Base-by-base conservation (phyloP, 2,113 vertebrate genomes). In the Glareola pratincola region DNA sequence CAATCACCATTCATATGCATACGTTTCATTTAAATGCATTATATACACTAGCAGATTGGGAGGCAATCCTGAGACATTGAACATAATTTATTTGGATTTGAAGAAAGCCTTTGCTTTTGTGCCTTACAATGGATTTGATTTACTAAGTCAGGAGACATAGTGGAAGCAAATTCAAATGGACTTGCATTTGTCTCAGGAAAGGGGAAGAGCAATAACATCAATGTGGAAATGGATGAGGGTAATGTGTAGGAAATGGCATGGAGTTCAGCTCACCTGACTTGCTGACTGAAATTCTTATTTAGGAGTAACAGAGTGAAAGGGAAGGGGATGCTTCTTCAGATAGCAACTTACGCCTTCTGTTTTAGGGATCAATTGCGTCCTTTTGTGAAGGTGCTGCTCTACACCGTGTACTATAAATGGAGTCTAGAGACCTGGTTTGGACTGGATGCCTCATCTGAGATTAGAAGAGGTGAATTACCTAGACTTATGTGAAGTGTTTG, bases 1-100 rank as follows among this genome's bases (percentile, higher is more conserved):
- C 95, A 97, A 97, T 97, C 96, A 97, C 96, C 94, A 97, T 97
- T 97, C 96, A 97, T 97, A 96, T 97, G 96, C 96, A 97, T 97
- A 92, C 96, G 62, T 97, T 96, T 96, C 94, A 97, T 97, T 97
- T 96, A 96, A 96, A 96, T 96, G 93, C 94, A 96, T 97, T 96
- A 95, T 96, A 96, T 95, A 94, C 89, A 48, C 95, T 71, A 86
- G 96, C 95, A 96, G 93, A 97, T 94, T 96, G 96, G 60, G 94
- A 96, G 93, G 96, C 96, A 97, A 57, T 94, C 96, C 96, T 96
- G 93, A 85, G 96, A 91, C 95, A 87, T 4, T 87, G 87, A 95
- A 96, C 94, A 26, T 91, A 82, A 97, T 97, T 96, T 96, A 96
- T 96, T 90, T 95, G 95, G 96, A 96, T 96, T 95, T 95, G 93